Base-by-base conservation (phyloP, 2,888 invertebrate species). In the Brachyptera putata region DNA sequence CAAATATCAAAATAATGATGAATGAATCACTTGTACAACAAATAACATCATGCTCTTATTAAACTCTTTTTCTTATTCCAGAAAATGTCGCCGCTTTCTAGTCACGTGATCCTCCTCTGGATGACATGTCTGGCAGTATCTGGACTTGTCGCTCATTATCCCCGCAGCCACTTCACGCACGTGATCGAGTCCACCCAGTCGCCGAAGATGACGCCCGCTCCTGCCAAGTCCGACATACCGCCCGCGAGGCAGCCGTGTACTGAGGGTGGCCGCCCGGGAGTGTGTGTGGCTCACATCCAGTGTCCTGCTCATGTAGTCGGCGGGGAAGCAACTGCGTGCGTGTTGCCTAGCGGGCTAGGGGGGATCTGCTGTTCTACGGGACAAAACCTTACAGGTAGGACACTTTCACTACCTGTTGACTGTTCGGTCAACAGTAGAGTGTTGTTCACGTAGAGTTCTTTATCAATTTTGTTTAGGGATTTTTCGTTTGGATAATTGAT, bases 1-100 rank as follows among this genome's bases (percentile, higher is more conserved):
- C n/a, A n/a, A n/a, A n/a, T n/a, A n/a, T n/a, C n/a, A n/a, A n/a
- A n/a, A n/a, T n/a, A n/a, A n/a, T n/a, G n/a, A n/a, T n/a, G n/a
- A n/a, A n/a, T n/a, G n/a, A n/a, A n/a, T n/a, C n/a, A n/a, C n/a
- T n/a, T n/a, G n/a, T n/a, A n/a, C n/a, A n/a, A n/a, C n/a, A n/a
- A n/a, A n/a, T n/a, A n/a, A n/a, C n/a, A n/a, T n/a, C n/a, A n/a
- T n/a, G n/a, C n/a, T n/a, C n/a, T n/a, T n/a, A n/a, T n/a, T n/a
- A n/a, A n/a, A n/a, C 89, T 72, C 90, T 91, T 68, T 85, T 88
- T 9, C 82, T 92, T 11, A 76, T 91, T 66, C 89, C 89, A 80
- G 91, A 90, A 75, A 30, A 30, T 30, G 30, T 30, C 30, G 5
- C 30, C 11, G 11, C 11, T 5, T 30, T 5, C 5, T 5, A 7